Base-by-base conservation (phyloP, 2,797 vertebrate genomes). In the Lates japonicus region DNA sequence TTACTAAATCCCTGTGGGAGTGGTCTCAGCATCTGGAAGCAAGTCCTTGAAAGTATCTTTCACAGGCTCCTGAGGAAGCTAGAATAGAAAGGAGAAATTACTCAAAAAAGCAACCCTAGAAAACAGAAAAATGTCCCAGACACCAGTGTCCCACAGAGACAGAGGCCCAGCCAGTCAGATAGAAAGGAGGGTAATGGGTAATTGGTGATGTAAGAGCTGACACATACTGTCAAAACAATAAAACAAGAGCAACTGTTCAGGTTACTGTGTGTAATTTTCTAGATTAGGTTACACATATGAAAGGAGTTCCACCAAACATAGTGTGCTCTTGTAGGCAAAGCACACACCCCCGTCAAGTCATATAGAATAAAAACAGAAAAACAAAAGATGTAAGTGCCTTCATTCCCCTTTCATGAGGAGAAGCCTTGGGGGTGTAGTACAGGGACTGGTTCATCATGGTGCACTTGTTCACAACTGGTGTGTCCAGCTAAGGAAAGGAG, bases 1-100 rank as follows among this genome's bases (percentile, higher is more conserved):
- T 94, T 84, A 95, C 96, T 74, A 90, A 67, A 95, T 95, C 57
- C 93, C 93, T 60, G 92, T 93, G 0, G 90, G 91, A 7, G 92
- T 90, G 17, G 68, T 46, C 2, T 74, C 65, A 33, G 72, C 74
- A 20, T 91, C 85, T 29, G 88, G 91, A 65, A 93, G 88, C 31
- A 93, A 55, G 55, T 95, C 90, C 54, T 81, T 89, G 35, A 93
- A 85, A 46, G 86, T 58, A 74, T 93, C 89, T 25, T 61, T 82
- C 35, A 46, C 64, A 5, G 87, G 85, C 57, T 91, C 85, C 88
- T 86, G 70, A 58, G 71, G 37, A 66, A 52, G 11, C 51, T 75
- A 16, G 8, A 81, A 80, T 22, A 72, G 2, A 83, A 2, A 1
- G 42, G 11, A 70, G 20, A 70, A 78, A 65, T 66, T 3, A 76